A percentile compares a stretch with the other conserved stretches of the same genome.
These are phyloP conservation scores for Clepsis dumicolana DNA, from an alignment of 2,888 invertebrate genomes.

Conservation along the genomic window DNA sequence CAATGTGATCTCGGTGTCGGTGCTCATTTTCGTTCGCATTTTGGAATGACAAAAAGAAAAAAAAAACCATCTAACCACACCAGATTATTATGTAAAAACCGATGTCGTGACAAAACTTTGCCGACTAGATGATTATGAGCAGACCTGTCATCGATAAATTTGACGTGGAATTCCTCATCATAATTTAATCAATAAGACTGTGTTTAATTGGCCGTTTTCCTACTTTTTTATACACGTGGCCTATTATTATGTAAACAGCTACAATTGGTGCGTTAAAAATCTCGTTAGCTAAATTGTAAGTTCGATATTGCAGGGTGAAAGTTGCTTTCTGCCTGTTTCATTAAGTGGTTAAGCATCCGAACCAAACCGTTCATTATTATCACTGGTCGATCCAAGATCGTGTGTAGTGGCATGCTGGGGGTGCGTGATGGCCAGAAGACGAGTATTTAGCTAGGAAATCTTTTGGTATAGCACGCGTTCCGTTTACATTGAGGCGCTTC, in stretches of 20 bases:
- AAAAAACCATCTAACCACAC: not conserved
- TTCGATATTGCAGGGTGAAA: slow-evolving; percentile 19
- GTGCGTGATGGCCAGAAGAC: slow-evolving; percentile 54
- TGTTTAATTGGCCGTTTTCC: slow-evolving; percentile 15
- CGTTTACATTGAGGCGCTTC: slow-evolving; percentile 74
- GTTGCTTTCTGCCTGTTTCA: slow-evolving; percentile 29
- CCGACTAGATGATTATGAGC: slow-evolving; percentile 25
- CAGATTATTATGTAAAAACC: slow-evolving; percentile 10
- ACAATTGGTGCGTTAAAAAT: slow-evolving; percentile 33
- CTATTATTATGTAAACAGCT: slow-evolving; percentile 29
- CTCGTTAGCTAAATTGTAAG: slow-evolving; percentile 16
- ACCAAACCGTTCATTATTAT: slow-evolving; percentile 30
- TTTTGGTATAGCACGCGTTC: slow-evolving; percentile 73
- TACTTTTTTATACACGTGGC: slow-evolving; percentile 1
- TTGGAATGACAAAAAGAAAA: slow-evolving; percentile 11
- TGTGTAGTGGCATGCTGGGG: slow-evolving; percentile 18
- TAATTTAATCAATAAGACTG: slow-evolving; percentile 15
- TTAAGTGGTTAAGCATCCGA: slow-evolving; percentile 11
- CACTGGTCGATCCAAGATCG: slow-evolving; percentile 27
- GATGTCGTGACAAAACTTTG: slow-evolving; percentile 25
- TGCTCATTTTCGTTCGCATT: not conserved
- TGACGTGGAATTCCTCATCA: slow-evolving; percentile 19
- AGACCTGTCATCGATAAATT: slow-evolving; percentile 31
- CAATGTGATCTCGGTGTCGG: slow-evolving; percentile 13
- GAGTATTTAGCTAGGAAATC: slow-evolving; percentile 80